Percentiles rank a stretch among this genome's conserved stretches.
Evolutionary conservation across 1,140 invertebrate species (phyloP).

Genomic region (Trachymyrmex cornetzi): DNA sequence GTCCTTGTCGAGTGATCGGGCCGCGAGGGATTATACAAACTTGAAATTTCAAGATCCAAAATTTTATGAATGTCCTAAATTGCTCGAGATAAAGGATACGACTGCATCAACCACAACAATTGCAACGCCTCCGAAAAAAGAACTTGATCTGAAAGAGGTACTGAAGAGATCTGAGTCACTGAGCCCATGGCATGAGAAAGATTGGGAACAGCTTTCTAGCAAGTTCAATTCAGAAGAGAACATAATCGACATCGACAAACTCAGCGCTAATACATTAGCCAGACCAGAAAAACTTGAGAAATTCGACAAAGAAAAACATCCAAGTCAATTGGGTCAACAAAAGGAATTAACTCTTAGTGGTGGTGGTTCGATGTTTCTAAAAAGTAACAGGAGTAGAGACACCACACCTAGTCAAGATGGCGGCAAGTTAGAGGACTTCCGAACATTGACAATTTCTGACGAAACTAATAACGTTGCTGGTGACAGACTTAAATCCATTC

Average conservation of each 20-base stretch:
- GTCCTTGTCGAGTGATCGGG: constrained; percentile 79
- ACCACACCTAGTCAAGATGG: constrained; percentile 81
- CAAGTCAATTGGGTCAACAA: constrained; percentile 78
- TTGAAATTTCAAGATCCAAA: constrained; percentile 82
- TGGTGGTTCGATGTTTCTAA: constrained; percentile 91
- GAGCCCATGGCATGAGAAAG: constrained; percentile 83
- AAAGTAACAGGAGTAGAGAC: constrained; percentile 88
- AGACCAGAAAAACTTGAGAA: constrained; percentile 76
- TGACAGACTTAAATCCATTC: constrained; percentile 90
- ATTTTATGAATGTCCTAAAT: constrained; percentile 83
- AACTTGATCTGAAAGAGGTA: constrained; percentile 80
- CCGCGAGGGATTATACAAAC: constrained; percentile 84
- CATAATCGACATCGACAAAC: constrained; percentile 88
- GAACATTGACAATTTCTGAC: constrained; percentile 66
- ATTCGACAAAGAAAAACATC: constrained; percentile 82
- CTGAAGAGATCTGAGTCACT: constrained; percentile 84
- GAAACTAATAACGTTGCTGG: constrained; percentile 71
- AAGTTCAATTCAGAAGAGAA: constrained; percentile 83
- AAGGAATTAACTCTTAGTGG: constrained; percentile 86
- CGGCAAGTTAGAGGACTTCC: constrained; percentile 79
- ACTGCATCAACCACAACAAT: not conserved
- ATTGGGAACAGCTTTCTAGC: constrained; percentile 83
- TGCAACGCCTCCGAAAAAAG: constrained; percentile 48
- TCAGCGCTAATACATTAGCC: constrained; percentile 83
- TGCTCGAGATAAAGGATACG: constrained; percentile 67